These are phyloP conservation scores for Tubiluchus corallicola DNA, from an alignment of 2,888 invertebrate species.

Conservation along the genomic window DNA sequence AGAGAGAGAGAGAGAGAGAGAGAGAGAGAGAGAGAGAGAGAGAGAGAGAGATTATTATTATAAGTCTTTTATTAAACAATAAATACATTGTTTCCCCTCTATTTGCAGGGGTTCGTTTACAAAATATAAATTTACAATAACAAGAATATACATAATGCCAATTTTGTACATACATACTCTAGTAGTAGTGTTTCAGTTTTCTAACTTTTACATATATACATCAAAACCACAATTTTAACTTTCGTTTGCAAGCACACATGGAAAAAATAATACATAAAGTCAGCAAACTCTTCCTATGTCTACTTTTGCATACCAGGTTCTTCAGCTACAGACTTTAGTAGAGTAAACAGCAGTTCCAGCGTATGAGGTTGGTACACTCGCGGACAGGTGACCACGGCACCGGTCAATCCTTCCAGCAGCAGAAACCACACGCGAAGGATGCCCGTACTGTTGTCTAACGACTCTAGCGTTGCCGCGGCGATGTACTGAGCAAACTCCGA, in stretches of 20 bases:
- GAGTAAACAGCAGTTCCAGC: slow-evolving; percentile 65
- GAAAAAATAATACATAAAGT: background rate
- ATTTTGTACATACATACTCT: too few species aligned
- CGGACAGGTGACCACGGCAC: slow-evolving; percentile 46
- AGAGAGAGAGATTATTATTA: too few species aligned
- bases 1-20: background rate
- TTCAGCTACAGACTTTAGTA: slow-evolving; percentile 52
- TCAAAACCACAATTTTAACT: too few species aligned
- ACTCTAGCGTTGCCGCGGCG: slow-evolving; percentile 31
- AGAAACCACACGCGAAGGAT: slow-evolving; percentile 74
- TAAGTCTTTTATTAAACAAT: too few species aligned
- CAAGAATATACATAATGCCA: too few species aligned
- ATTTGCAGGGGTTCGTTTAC: too few species aligned
- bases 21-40: background rate
- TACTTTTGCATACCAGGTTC: slow-evolving; percentile 38
- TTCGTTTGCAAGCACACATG: slow-evolving; percentile 2
- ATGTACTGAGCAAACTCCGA: too few species aligned
- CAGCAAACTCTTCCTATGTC: background rate
- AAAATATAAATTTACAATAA: too few species aligned
- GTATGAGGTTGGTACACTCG: slow-evolving; percentile 58
- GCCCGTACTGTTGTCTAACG: slow-evolving; percentile 40
- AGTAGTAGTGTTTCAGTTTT: too few species aligned
- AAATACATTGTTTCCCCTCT: too few species aligned
- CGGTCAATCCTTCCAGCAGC: slow-evolving; percentile 52
- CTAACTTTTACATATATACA: too few species aligned